phyloP scores from a whole-genome alignment of 2,113 vertebrate species.

The Xyrauchen texanus region DNA sequence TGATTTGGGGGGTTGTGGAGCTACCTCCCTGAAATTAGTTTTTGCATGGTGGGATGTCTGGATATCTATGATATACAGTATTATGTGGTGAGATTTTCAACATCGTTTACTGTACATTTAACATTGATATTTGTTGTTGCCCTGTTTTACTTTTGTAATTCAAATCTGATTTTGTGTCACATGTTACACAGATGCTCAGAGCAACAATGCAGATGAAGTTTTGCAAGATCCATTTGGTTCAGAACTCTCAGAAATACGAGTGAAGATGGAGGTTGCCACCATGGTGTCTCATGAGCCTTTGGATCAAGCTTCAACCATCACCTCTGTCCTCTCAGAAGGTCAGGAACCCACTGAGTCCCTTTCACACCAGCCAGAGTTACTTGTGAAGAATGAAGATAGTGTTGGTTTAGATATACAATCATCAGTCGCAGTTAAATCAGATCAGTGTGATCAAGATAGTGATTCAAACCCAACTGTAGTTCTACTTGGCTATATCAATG shows the following conservation, averaged over 20 bases:
- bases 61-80: no score
- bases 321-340: not conserved
- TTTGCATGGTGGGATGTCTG: no score
- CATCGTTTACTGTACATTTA: no score
- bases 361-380: not conserved
- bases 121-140: no score
- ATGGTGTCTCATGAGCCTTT: conserved; percentile 6
- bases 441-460: not conserved
- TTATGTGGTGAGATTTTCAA: no score
- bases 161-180: not conserved
- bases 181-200: conserved; percentile 1
- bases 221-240: not conserved
- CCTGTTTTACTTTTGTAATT: not conserved
- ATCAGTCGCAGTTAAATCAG: conserved; percentile 7
- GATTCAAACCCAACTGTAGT: not conserved
- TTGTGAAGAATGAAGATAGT: not conserved
- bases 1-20: no score
- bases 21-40: no score
- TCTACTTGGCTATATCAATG: not conserved
- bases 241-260: conserved; percentile 18
- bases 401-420: not conserved
- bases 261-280: conserved; percentile 31
- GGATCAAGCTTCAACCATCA: not conserved
- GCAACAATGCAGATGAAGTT: conserved; percentile 6
- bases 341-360: not conserved